A percentile compares a stretch with the other conserved stretches of the same genome.
phyloP scores from a whole-genome alignment of 2,113 vertebrate genomes.

The Pangasianodon hypophthalmus region DNA sequence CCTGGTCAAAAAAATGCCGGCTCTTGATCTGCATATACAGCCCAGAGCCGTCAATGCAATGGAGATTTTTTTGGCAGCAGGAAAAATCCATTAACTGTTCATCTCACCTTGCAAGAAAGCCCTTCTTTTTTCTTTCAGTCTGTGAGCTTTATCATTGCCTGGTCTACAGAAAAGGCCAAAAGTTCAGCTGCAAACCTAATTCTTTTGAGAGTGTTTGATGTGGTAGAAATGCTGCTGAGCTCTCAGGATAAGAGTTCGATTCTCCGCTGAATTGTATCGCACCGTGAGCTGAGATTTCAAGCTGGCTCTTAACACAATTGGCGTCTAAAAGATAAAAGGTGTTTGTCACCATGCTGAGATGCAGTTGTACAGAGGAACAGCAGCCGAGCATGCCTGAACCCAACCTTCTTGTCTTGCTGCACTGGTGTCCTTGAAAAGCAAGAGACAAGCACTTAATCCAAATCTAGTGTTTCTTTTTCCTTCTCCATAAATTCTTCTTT shows the following conservation, averaged over 20 bases:
- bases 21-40: constrained; percentile 32
- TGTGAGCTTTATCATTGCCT: constrained; percentile 33
- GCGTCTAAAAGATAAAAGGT: constrained; percentile 50
- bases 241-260: constrained; percentile 30
- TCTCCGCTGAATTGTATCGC: constrained; percentile 28
- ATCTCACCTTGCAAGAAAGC: constrained; percentile 39
- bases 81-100: constrained; percentile 46
- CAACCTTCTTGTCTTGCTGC: constrained; percentile 13
- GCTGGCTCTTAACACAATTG: constrained; percentile 49
- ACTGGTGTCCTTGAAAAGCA: constrained; percentile 33
- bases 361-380: constrained; percentile 36
- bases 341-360: constrained; percentile 47
- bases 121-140: constrained; percentile 28
- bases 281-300: constrained; percentile 33
- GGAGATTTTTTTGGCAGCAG: constrained; percentile 18
- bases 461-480: not conserved
- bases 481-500: not conserved
- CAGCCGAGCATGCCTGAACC: constrained; percentile 30
- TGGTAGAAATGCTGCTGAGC: constrained; percentile 38
- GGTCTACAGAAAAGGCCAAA: constrained; percentile 36
- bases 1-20: not conserved
- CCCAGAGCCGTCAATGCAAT: constrained; percentile 22
- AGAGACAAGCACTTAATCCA: not conserved
- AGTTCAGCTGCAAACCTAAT: constrained; percentile 36
- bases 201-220: constrained; percentile 38